Percentiles rank a stretch among this genome's conserved stretches.
phyloP scores from a whole-genome alignment of 2,888 invertebrate genomes.

The Stenodera caucasica region DNA sequence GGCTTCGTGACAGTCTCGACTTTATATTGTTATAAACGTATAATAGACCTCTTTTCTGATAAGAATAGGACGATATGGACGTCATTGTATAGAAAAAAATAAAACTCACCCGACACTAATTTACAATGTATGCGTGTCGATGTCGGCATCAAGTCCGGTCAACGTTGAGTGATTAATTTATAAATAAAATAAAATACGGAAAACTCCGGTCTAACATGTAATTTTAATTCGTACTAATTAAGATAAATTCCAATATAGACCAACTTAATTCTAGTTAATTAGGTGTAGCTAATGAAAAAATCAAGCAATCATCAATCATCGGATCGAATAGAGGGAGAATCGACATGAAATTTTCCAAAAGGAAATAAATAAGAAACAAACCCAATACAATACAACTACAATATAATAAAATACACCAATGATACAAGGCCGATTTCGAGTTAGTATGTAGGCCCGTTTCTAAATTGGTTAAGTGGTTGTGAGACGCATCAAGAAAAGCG shows the following conservation, averaged over 20 bases:
- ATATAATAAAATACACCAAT: neutral
- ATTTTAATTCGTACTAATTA: constrained; percentile 28
- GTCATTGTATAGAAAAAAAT: neutral
- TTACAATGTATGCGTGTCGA: constrained; percentile 19
- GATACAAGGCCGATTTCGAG: neutral
- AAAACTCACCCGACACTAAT: constrained; percentile 6
- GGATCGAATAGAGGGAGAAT: neutral
- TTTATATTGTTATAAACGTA: neutral
- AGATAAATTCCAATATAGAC: constrained; percentile 23
- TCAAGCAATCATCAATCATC: constrained; percentile 1
- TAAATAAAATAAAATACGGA: constrained; percentile 26
- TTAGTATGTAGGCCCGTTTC: neutral
- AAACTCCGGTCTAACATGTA: constrained; percentile 21
- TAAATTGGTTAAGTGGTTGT: constrained; percentile 25
- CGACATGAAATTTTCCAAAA: neutral
- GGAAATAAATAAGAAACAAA: neutral
- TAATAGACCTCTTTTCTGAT: neutral
- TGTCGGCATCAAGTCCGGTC: constrained; percentile 8
- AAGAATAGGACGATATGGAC: constrained; percentile 4
- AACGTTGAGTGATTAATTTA: constrained; percentile 25
- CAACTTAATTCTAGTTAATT: constrained; percentile 23
- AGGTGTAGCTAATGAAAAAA: neutral
- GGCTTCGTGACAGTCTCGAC: constrained; percentile 1
- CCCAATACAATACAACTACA: neutral
- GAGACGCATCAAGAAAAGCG: constrained; percentile 9